A percentile compares a stretch with the other conserved stretches of the same genome.
Conservation (phyloP, 2,797 vertebrate species). For the Poeciliopsis infans region DNA sequence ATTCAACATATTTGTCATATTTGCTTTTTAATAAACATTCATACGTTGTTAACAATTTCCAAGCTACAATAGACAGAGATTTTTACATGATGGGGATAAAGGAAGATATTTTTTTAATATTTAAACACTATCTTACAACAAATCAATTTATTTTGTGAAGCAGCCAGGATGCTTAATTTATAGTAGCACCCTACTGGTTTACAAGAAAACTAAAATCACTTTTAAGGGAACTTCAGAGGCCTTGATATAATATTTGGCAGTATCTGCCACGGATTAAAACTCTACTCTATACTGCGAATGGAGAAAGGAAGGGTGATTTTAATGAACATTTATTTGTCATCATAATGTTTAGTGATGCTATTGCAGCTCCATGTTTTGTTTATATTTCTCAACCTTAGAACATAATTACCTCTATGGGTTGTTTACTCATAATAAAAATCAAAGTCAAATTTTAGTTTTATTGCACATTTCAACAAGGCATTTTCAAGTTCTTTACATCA, state of each 20-base stretch:
- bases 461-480: too few species aligned
- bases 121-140: background rate
- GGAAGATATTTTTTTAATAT: background rate
- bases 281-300: background rate
- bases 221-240: background rate
- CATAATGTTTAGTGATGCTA: background rate
- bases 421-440: background rate
- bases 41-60: background rate
- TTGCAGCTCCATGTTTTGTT: background rate
- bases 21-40: background rate
- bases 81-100: background rate
- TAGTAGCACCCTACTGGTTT: too few species aligned
- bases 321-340: background rate
- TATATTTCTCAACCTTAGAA: background rate
- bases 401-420: background rate
- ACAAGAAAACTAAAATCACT: background rate
- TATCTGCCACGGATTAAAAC: background rate
- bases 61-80: background rate
- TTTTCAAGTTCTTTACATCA: too few species aligned
- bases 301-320: background rate
- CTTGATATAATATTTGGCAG: background rate
- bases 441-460: background rate
- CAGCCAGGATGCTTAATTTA: too few species aligned
- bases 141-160: background rate
- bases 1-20: background rate